phyloP scores from a whole-genome alignment of 2,888 invertebrate genomes.

The Metellina segmentata region DNA sequence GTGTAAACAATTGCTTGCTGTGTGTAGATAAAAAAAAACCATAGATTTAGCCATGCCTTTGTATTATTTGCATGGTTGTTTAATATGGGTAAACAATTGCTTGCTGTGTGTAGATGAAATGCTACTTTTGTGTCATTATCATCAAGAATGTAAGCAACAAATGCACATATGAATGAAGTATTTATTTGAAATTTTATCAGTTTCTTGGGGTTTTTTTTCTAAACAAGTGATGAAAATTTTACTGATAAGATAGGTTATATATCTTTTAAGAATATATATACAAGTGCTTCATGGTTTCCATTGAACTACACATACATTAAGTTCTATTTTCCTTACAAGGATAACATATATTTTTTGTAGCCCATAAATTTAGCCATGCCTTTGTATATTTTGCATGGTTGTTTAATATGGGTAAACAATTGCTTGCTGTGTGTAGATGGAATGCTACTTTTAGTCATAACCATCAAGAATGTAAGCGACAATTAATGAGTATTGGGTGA shows the following conservation, averaged over 20 bases:
- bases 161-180: not conserved
- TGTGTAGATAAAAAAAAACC: constrained; percentile 2
- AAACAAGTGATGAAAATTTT: too few species aligned
- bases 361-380: not conserved
- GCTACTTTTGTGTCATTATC: not conserved
- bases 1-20: constrained; percentile 9
- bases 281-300: not conserved
- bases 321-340: not conserved
- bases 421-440: constrained; percentile 5
- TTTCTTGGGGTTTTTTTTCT: too few species aligned
- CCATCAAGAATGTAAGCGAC: too few species aligned
- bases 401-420: not conserved
- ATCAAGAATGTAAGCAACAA: constrained; percentile 2
- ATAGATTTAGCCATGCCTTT: too few species aligned
- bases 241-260: too few species aligned
- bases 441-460: too few species aligned
- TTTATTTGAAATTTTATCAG: not conserved
- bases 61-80: not conserved
- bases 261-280: not conserved
- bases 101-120: constrained; percentile 6
- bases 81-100: constrained; percentile 8
- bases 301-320: not conserved
- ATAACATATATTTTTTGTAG: not conserved
- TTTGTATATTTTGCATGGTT: not conserved
- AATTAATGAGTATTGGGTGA: too few species aligned